These are phyloP conservation scores for Diplolepis rosae DNA, from an alignment of 2,888 invertebrate species.

Conservation along the genomic window DNA sequence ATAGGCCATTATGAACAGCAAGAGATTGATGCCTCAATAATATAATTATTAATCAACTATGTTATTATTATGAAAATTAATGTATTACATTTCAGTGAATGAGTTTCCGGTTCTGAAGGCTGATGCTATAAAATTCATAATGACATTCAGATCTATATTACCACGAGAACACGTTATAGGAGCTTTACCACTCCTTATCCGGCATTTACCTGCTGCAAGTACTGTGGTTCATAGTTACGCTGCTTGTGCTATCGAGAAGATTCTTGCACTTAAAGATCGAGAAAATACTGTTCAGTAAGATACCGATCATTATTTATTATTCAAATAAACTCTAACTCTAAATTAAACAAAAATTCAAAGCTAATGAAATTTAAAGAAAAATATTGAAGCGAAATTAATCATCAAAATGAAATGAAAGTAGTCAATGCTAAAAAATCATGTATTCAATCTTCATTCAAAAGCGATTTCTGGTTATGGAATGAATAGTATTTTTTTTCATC, in stretches of 20 bases:
- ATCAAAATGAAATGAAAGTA: too few relatives aligned
- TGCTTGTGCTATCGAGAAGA: slow-evolving; percentile 92
- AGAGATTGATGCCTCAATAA: too few relatives aligned
- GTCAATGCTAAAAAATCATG: too few relatives aligned
- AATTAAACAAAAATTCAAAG: too few relatives aligned
- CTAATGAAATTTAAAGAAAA: too few relatives aligned
- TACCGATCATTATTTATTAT: slow-evolving; percentile 31
- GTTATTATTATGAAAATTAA: not conserved
- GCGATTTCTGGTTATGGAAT: too few relatives aligned
- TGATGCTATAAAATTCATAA: slow-evolving; percentile 95
- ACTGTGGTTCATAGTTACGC: slow-evolving; percentile 96
- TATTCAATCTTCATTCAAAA: too few relatives aligned
- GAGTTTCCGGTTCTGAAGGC: slow-evolving; percentile 94
- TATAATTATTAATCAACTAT: too few relatives aligned
- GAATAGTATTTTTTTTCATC: too few relatives aligned
- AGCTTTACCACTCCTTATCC: slow-evolving; percentile 86
- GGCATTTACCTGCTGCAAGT: slow-evolving; percentile 84
- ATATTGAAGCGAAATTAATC: too few relatives aligned
- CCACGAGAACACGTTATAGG: slow-evolving; percentile 85
- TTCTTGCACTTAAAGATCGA: slow-evolving; percentile 84
- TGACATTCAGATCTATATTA: slow-evolving; percentile 94
- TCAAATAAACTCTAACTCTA: slow-evolving; percentile 2
- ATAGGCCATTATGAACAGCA: too few relatives aligned
- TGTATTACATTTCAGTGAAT: slow-evolving; percentile 80
- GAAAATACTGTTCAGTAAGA: slow-evolving; percentile 77